A percentile compares a stretch with the other conserved stretches of the same genome.
Conservation (phyloP, 2,888 invertebrate species). For the Drosophila anomalata region DNA sequence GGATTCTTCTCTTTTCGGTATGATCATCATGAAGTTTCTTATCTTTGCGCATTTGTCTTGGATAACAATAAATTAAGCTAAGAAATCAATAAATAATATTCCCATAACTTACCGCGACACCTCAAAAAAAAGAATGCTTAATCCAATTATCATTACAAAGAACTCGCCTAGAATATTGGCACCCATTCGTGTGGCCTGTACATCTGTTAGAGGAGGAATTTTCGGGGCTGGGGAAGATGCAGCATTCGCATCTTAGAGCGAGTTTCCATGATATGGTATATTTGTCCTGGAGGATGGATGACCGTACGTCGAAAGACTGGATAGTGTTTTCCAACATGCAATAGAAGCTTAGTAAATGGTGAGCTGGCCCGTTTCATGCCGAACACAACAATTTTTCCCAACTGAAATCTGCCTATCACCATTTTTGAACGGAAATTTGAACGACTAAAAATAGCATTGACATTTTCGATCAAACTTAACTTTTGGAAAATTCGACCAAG, state of each 20-base stretch:
- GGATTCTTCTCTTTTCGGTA: not conserved
- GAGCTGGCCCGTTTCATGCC: slow-evolving; percentile 42
- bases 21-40: slow-evolving; percentile 23
- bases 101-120: slow-evolving; percentile 31
- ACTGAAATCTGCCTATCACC: slow-evolving; percentile 48
- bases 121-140: slow-evolving; percentile 43
- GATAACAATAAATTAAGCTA: not conserved
- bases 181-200: slow-evolving; percentile 47
- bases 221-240: slow-evolving; percentile 50
- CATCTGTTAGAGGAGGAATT: slow-evolving; percentile 34
- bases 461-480: not conserved
- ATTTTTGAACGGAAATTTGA: slow-evolving; percentile 27
- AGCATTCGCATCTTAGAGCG: slow-evolving; percentile 53
- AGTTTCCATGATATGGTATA: slow-evolving; percentile 41
- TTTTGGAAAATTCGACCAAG: not conserved
- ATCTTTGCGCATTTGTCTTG: slow-evolving; percentile 45
- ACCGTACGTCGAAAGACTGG: slow-evolving; percentile 32
- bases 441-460: not conserved
- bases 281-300: slow-evolving; percentile 56
- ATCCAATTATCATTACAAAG: slow-evolving; percentile 33
- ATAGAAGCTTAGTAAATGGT: slow-evolving; percentile 40
- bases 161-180: slow-evolving; percentile 50
- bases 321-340: slow-evolving; percentile 38
- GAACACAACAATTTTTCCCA: slow-evolving; percentile 44
- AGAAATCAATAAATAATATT: not conserved